Base-by-base conservation (phyloP, 2,113 vertebrate species). In the Taxidea taxus region DNA sequence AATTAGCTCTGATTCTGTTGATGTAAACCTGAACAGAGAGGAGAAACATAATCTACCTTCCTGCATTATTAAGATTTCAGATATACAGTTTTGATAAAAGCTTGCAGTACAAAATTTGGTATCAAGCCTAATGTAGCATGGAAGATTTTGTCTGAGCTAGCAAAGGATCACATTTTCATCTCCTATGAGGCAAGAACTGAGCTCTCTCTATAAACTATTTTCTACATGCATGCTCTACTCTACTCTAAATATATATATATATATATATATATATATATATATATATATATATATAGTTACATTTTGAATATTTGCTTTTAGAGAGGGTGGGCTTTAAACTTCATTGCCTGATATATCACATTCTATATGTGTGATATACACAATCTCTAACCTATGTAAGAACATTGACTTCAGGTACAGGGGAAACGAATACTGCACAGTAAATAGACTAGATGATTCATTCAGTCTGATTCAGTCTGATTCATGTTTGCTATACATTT, bases 1-100 rank as follows among this genome's bases (percentile, higher is more conserved):
- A 99, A 98, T 98, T 98, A 97, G 97, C 98, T 98, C 95, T 97
- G 80, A 98, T 98, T 94, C 11, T 92, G 92, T 94, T 98, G 78
- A 85, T 27, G 21, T 8, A 94, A 90, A 92, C 95, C 94, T 74
- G 58, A 97, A 93, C 58, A 96, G 95, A 94, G 85, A 94, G 75
- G 58, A 91, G 84, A 97, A 93, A 91, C 70, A 58, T 93, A 89
- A 96, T 83, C 88, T 44, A 91, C 83, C 97, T 96, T 98, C 95
- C 74, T 39, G 60, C 84, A 60, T 98, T 99, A 98, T 98, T 98
- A 99, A 98, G 98, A 99, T 98, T 99, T 99, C 98, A 98, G 98
- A 98, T 98, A 98, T 62, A 98, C 98, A 98, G 98, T 98, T 99
- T 98, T 98, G 98, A 98, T 98, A 98, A 99, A 99, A 99, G 98